A percentile compares a stretch with the other conserved stretches of the same genome.
phyloP scores from a whole-genome alignment of 2,888 invertebrate species.

The Caenorhabditis zanzibari region DNA sequence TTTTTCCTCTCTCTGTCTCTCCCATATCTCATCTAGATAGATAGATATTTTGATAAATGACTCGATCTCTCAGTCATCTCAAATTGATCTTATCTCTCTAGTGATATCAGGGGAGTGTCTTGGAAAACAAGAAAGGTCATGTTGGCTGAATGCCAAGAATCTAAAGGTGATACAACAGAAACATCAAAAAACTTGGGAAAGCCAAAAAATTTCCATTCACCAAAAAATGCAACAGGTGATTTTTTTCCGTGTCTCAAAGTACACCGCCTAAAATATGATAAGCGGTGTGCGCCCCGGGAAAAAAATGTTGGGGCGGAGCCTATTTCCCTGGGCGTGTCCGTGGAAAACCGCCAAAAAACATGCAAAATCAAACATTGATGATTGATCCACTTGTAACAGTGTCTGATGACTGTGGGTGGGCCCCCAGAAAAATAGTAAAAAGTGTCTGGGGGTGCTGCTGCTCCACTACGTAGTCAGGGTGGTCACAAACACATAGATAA shows the following conservation, averaged over 20 bases:
- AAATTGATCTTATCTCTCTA: constrained; percentile 22
- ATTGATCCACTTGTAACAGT: not conserved
- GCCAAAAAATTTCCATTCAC: not conserved
- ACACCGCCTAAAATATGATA: constrained; percentile 17
- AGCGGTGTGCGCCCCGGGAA: not conserved
- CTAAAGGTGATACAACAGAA: not conserved
- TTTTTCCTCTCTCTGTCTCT: not conserved
- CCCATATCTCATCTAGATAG: too few relatives aligned
- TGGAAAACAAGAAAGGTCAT: constrained; percentile 16
- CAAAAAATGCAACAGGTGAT: constrained; percentile 7
- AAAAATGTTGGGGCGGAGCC: constrained; percentile 20
- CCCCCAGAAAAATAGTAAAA: not conserved
- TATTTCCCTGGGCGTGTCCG: constrained; percentile 3
- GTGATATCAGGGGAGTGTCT: not conserved
- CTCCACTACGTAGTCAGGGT: constrained; percentile 45
- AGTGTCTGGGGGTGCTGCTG: constrained; percentile 14
- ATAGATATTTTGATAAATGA: constrained; percentile 41
- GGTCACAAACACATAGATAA: not conserved
- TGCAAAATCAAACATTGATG: constrained; percentile 18
- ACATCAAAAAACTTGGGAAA: not conserved
- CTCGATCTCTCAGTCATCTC: constrained; percentile 27
- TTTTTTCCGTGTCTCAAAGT: constrained; percentile 15
- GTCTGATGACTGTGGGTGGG: not conserved
- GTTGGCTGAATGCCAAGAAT: constrained; percentile 36
- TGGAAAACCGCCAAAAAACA: constrained; percentile 14